phyloP scores from a whole-genome alignment of 2,113 vertebrate genomes.

The Bufo bufo region DNA sequence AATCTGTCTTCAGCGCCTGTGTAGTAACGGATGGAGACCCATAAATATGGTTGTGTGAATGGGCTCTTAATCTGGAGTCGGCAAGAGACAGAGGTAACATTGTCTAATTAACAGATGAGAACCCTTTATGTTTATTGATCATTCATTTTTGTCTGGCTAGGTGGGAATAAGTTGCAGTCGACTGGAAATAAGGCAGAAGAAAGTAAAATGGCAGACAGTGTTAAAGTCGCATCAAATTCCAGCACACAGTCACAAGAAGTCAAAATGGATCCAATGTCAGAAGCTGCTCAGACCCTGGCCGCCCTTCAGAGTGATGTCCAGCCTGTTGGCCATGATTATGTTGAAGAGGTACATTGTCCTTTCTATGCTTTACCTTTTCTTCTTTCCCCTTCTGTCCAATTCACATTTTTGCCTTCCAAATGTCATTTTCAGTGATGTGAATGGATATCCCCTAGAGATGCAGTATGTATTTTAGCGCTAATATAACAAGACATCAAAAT shows the following conservation, averaged over 20 bases:
- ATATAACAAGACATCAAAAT: too few relatives aligned
- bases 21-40: too few relatives aligned
- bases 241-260: constrained; percentile 74
- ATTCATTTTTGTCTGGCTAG: constrained; percentile 67
- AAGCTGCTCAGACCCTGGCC: constrained; percentile 84
- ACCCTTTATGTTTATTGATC: background rate
- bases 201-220: constrained; percentile 77
- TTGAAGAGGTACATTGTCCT: constrained; percentile 86
- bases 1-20: too few relatives aligned
- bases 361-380: background rate
- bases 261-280: constrained; percentile 78
- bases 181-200: constrained; percentile 87
- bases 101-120: too few relatives aligned
- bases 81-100: too few relatives aligned
- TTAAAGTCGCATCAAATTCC: constrained; percentile 74
- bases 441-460: too few relatives aligned
- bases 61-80: too few relatives aligned
- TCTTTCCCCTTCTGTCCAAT: background rate
- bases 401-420: background rate
- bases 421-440: too few relatives aligned
- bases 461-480: too few relatives aligned
- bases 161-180: constrained; percentile 91
- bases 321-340: constrained; percentile 96
- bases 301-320: constrained; percentile 96
- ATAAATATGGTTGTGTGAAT: too few relatives aligned